Evolutionary conservation across 2,888 invertebrate species (phyloP).

Genomic region (Andrena fulva): DNA sequence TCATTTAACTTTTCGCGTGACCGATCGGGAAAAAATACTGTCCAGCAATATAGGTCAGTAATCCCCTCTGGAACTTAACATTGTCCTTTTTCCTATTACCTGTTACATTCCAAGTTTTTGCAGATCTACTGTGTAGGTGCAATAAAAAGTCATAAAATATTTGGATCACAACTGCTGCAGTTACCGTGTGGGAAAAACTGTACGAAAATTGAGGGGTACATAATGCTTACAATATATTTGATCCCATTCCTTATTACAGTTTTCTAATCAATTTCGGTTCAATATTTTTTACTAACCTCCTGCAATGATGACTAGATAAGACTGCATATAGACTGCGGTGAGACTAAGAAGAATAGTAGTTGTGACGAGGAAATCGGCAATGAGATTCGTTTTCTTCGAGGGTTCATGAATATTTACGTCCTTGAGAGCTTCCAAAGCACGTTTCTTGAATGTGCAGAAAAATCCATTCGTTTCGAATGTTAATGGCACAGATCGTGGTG

Average conservation of each 20-base stretch:
- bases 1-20: no score
- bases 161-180: no score
- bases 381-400: slow-evolving; percentile 77
- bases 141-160: no score
- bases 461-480: slow-evolving; percentile 92
- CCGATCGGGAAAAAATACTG: no score
- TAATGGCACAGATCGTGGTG: slow-evolving; percentile 89
- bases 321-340: slow-evolving; percentile 66
- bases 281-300: slow-evolving; percentile 74
- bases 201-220: no score
- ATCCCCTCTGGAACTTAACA: no score
- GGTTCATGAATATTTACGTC: slow-evolving; percentile 85
- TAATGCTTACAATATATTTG: no score
- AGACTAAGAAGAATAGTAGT: slow-evolving; percentile 68
- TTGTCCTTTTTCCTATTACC: no score
- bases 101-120: no score
- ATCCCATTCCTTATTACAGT: neutral
- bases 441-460: slow-evolving; percentile 89
- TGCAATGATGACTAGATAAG: slow-evolving; percentile 76
- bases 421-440: slow-evolving; percentile 86
- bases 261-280: neutral
- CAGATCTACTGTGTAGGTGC: no score
- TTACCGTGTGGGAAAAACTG: no score
- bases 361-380: slow-evolving; percentile 75
- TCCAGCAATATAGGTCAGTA: no score